Conservation (phyloP, 1,140 invertebrate species). For the Aphidius gifuensis region DNA sequence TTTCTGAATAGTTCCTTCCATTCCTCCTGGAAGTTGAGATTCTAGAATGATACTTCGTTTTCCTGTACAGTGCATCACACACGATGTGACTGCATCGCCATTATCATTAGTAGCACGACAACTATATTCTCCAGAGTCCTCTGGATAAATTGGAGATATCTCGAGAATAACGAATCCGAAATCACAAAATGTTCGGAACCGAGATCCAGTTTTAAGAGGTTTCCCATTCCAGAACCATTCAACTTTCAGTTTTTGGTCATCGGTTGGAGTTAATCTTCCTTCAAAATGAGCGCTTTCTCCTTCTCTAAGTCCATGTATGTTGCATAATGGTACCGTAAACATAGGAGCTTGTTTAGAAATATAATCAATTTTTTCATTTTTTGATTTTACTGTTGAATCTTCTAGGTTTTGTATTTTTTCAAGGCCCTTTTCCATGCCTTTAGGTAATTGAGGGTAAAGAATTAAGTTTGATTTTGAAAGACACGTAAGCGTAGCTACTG, state of each 20-base stretch:
- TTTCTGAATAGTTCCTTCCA: conserved; percentile 89
- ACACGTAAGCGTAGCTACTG: conserved; percentile 82
- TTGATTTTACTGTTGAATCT: conserved; percentile 74
- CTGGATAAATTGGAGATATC: conserved; percentile 91
- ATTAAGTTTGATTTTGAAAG: conserved; percentile 88
- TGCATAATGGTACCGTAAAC: conserved; percentile 85
- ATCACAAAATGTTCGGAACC: conserved; percentile 91
- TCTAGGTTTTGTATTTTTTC: conserved; percentile 92
- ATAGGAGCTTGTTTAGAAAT: conserved; percentile 79
- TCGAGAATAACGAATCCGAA: conserved; percentile 93
- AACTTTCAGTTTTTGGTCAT: conserved; percentile 92
- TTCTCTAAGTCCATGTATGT: conserved; percentile 80
- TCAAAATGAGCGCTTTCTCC: conserved; percentile 94
- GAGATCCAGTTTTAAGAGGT: conserved; percentile 80
- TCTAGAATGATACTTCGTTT: conserved; percentile 90
- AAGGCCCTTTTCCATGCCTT: conserved; percentile 89
- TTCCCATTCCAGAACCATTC: conserved; percentile 96
- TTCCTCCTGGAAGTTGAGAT: conserved; percentile 86
- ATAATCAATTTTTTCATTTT: conserved; percentile 68
- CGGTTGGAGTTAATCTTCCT: conserved; percentile 84
- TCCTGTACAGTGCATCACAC: conserved; percentile 84
- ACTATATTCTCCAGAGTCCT: conserved; percentile 91
- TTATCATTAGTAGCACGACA: conserved; percentile 87
- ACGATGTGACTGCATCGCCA: conserved; percentile 90
- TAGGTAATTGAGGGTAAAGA: conserved; percentile 89